Percentiles rank a stretch among this genome's conserved stretches.
These are phyloP conservation scores for Endotricha flammealis DNA, from an alignment of 2,888 invertebrate species.

Conservation along the genomic window DNA sequence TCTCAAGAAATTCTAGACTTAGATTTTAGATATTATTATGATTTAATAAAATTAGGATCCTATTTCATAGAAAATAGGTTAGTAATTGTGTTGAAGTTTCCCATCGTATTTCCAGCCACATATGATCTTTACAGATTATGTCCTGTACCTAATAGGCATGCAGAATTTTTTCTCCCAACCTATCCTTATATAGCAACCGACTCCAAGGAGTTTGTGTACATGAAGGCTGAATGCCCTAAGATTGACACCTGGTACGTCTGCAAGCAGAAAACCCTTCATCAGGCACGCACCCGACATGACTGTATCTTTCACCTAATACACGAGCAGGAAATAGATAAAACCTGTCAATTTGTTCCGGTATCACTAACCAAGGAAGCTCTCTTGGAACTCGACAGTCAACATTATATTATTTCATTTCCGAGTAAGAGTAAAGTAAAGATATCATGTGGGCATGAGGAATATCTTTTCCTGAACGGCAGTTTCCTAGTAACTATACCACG, in stretches of 20 bases:
- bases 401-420: conserved; percentile 12
- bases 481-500: conserved; percentile 11
- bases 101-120: conserved; percentile 6
- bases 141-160: conserved; percentile 3
- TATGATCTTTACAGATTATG: conserved; percentile 12
- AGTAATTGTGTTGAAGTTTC: conserved; percentile 14
- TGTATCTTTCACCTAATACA: conserved; percentile 9
- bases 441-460: conserved; percentile 9
- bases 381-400: conserved; percentile 12
- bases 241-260: conserved; percentile 3
- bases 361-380: conserved; percentile 12
- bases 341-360: conserved; percentile 8
- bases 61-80: conserved; percentile 14
- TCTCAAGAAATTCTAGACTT: conserved; percentile 16
- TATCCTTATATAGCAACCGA: conserved; percentile 17
- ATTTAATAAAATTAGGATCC: conserved; percentile 14
- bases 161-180: conserved; percentile 8
- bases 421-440: conserved; percentile 8
- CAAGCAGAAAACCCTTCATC: too few species aligned
- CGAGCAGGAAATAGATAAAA: not conserved
- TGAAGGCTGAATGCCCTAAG: conserved; percentile 6
- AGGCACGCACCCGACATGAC: not conserved
- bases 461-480: conserved; percentile 7
- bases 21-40: conserved; percentile 17
- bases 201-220: conserved; percentile 6